These are phyloP conservation scores for Lasioglossum vierecki DNA, from an alignment of 2,888 invertebrate genomes.

Conservation along the genomic window DNA sequence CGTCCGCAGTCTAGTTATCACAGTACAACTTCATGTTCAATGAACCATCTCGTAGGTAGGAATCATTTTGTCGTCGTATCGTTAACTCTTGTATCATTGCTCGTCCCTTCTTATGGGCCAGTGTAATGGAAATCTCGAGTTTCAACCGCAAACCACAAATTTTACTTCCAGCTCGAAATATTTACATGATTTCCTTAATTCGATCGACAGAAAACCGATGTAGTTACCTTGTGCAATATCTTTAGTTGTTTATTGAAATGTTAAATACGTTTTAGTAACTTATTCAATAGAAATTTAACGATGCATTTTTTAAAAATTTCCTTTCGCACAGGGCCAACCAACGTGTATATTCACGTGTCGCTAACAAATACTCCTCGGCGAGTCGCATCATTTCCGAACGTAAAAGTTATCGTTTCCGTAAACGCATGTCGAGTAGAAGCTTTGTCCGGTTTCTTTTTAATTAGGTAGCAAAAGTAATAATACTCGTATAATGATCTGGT, in stretches of 20 bases:
- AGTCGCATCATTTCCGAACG: slow-evolving; percentile 12
- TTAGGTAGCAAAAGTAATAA: slow-evolving; percentile 22
- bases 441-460: slow-evolving; percentile 4
- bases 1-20: slow-evolving; percentile 34
- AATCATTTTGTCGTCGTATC: slow-evolving; percentile 33
- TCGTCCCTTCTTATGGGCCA: background rate
- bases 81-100: slow-evolving; percentile 23
- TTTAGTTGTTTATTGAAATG: no score
- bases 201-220: no score
- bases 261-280: no score
- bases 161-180: no score
- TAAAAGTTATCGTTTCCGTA: slow-evolving; percentile 20
- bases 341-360: slow-evolving; percentile 31
- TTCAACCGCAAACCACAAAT: background rate
- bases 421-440: background rate
- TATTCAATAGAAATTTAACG: no score
- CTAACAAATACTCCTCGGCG: slow-evolving; percentile 26
- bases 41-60: slow-evolving; percentile 37
- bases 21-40: slow-evolving; percentile 57
- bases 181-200: no score
- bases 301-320: background rate
- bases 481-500: slow-evolving; percentile 51
- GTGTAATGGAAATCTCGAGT: slow-evolving; percentile 10
- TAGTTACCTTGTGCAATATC: no score
- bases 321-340: slow-evolving; percentile 25